Evolutionary conservation across 2,888 invertebrate genomes (phyloP), one percentile per base, ranked within the genome.

Genomic region (Ophion obscuratus): DNA sequence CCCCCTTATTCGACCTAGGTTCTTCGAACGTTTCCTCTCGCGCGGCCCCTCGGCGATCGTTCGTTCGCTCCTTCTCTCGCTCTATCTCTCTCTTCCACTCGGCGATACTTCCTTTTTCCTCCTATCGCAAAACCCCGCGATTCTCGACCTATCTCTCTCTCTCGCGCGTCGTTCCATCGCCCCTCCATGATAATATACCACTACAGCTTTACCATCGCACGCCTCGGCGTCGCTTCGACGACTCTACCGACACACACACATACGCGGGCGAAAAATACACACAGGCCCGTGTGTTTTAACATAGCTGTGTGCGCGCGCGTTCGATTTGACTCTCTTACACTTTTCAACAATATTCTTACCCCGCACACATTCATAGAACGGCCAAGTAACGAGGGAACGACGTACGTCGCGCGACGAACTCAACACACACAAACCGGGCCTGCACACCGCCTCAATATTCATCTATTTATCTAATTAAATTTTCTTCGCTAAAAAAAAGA

Each of bases 171-270:
- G 83, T 74, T 83, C 75, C 86, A 70, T 80, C 77, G 71, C 84
- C 80, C 82, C 81, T 77, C 83, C 83, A 47, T 74, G 68, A 83
- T 75, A 78, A 81, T 86, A 81, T 74, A 86, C 86, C 74, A 86
- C 83, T 66, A 86, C 83, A 80, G 80, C 77, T 71, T 67, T 66
- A 59, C 70, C 11, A 74, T 74, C 31, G 77, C 81, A 20, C 70
- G 78, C 76, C 79, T 67, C 76, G 81, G 84, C 83, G 88, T 85
- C 87, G 78, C 85, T 88, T 86, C 85, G 78, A 87, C 88, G 81
- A 78, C 81, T 75, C 73, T 83, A 74, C 74, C 27, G 10, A 64
- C 20, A 61, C 66, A 47, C 66, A 47, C 59, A 24, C 40, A 62
- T n/a, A 62, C 62, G 27, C 44, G 47, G 40, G 20, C 67, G 14